Conservation (phyloP, 1,140 invertebrate species). For the Marisa cornuarietis region DNA sequence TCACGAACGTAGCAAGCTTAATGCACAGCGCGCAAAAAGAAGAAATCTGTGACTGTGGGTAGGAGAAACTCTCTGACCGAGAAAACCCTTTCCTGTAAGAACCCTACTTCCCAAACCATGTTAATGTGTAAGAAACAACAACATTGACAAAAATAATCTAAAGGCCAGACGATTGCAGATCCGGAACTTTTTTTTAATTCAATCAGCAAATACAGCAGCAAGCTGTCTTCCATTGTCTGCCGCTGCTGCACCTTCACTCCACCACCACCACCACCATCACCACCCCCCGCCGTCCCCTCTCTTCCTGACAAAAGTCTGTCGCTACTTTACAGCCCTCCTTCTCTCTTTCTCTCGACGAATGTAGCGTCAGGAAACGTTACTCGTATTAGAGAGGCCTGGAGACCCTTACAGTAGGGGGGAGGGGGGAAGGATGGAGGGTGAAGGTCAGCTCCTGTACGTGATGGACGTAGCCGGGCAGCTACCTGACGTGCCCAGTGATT, state of each 20-base stretch:
- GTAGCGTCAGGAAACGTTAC: no score
- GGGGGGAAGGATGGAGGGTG: no score
- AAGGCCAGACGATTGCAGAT: neutral
- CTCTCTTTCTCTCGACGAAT: neutral
- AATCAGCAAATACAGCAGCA: neutral
- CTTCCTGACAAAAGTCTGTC: neutral
- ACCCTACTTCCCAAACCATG: neutral
- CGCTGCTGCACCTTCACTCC: neutral
- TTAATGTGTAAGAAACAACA: neutral
- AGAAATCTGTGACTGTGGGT: slow-evolving; percentile 61
- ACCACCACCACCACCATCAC: neutral
- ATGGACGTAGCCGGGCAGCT: no score
- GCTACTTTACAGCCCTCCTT: neutral
- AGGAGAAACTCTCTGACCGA: slow-evolving; percentile 43
- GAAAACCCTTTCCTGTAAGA: neutral
- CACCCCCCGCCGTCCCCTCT: neutral
- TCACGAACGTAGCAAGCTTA: no score
- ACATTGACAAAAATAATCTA: neutral
- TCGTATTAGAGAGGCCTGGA: no score
- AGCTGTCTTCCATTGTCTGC: neutral
- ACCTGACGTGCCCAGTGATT: no score
- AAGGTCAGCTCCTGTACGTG: no score
- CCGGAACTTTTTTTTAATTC: neutral
- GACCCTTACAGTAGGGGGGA: no score
- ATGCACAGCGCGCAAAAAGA: no score